These are phyloP conservation scores for Bellardia bayeri DNA, from an alignment of 2,888 invertebrate species.

Conservation along the genomic window DNA sequence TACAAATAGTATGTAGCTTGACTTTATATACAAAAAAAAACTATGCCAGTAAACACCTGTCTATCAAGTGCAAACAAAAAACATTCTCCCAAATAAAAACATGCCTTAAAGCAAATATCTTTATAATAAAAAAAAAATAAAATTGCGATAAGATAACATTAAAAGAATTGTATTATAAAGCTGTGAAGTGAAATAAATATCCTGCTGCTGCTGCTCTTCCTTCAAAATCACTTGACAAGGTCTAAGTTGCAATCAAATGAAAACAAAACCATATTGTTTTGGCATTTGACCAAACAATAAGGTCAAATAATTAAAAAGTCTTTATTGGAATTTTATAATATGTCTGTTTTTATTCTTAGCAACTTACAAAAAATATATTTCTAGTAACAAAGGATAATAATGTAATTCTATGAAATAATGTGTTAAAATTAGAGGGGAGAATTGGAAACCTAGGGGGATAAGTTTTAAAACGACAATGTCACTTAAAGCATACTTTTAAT, in stretches of 20 bases:
- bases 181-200: not conserved
- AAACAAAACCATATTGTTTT: conserved; percentile 41
- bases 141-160: conserved; percentile 19
- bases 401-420: conserved; percentile 41
- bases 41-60: conserved; percentile 50
- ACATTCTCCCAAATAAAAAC: not conserved
- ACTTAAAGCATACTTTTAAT: not conserved
- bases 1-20: not conserved
- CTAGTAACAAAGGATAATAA: conserved; percentile 27
- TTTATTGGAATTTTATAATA: not conserved
- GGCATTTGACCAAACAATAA: conserved; percentile 53
- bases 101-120: conserved; percentile 26
- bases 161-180: not conserved
- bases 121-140: not conserved
- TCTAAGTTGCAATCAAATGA: conserved; percentile 10
- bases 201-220: not conserved
- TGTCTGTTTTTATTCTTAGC: not conserved
- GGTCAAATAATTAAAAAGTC: conserved; percentile 42
- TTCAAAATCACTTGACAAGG: conserved; percentile 50
- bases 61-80: conserved; percentile 31
- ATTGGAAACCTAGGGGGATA: not conserved
- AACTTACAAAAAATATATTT: not conserved
- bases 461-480: not conserved
- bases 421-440: not conserved
- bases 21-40: not conserved